phyloP scores from a whole-genome alignment of 2,888 invertebrate genomes.

The Eilema caniola region DNA sequence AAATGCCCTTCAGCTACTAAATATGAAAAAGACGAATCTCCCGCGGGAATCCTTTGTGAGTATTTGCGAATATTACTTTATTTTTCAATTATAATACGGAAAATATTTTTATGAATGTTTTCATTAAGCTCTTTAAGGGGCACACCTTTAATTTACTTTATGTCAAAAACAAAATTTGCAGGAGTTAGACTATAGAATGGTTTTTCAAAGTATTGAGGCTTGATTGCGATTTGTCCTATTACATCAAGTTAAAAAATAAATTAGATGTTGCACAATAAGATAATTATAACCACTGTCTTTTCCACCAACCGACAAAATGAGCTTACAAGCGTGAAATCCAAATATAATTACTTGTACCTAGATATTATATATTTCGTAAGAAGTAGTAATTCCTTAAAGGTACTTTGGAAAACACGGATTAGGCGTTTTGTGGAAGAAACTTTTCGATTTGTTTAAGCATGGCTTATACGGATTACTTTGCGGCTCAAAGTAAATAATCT shows the following conservation, averaged over 20 bases:
- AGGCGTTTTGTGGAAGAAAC: background rate
- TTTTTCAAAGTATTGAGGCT: no score
- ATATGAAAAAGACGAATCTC: slow-evolving; percentile 1
- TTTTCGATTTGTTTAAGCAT: background rate
- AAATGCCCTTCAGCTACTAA: background rate
- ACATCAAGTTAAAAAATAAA: no score
- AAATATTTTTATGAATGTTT: background rate
- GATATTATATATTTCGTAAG: background rate
- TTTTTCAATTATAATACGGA: background rate
- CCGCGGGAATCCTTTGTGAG: background rate
- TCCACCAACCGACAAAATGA: background rate
- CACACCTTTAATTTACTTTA: background rate
- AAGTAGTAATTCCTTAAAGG: background rate
- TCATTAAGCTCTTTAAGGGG: background rate
- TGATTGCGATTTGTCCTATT: no score
- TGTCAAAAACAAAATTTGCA: no score
- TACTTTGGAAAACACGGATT: background rate
- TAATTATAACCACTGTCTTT: background rate
- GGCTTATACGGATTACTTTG: slow-evolving; percentile 1
- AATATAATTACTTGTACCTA: background rate
- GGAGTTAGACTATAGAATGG: no score
- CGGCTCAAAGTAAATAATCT: background rate
- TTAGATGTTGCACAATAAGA: background rate
- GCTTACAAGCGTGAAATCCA: background rate
- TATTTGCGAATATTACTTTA: slow-evolving; percentile 1